Conservation (phyloP, 2,888 invertebrate genomes). For the Acronicta psi region DNA sequence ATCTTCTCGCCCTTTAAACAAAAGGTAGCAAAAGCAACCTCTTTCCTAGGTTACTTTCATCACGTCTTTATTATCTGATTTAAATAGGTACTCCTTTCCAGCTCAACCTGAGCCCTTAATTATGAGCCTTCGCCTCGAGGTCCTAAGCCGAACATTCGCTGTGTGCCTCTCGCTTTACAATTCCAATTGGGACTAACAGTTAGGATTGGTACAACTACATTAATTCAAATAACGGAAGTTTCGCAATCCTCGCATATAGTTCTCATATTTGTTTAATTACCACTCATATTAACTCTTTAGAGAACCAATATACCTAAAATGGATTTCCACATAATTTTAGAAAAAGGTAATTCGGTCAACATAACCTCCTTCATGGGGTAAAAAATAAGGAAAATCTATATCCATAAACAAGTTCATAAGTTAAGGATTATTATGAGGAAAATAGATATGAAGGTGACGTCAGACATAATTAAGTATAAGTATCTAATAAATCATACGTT, state of each 20-base stretch:
- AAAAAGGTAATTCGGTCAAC: no score
- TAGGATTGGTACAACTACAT: background rate
- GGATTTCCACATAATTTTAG: no score
- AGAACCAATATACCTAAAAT: no score
- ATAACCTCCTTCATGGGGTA: no score
- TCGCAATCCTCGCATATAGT: background rate
- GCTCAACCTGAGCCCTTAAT: background rate
- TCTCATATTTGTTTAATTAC: background rate
- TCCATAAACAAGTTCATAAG: background rate
- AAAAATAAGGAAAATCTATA: no score
- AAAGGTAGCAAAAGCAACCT: background rate
- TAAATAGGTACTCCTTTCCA: background rate
- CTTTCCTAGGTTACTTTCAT: background rate
- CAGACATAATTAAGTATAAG: constrained; percentile 2
- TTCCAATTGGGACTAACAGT: background rate
- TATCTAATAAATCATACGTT: no score
- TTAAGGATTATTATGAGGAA: constrained; percentile 17
- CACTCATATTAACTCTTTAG: no score
- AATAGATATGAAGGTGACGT: constrained; percentile 6
- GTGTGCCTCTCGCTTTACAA: background rate
- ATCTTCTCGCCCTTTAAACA: background rate
- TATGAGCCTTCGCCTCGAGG: background rate
- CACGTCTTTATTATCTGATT: no score
- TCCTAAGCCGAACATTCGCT: background rate
- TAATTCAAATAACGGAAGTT: constrained; percentile 6